These are phyloP conservation scores for Dromiciops gliroides DNA, from an alignment of 2,113 vertebrate genomes.

Conservation along the genomic window DNA sequence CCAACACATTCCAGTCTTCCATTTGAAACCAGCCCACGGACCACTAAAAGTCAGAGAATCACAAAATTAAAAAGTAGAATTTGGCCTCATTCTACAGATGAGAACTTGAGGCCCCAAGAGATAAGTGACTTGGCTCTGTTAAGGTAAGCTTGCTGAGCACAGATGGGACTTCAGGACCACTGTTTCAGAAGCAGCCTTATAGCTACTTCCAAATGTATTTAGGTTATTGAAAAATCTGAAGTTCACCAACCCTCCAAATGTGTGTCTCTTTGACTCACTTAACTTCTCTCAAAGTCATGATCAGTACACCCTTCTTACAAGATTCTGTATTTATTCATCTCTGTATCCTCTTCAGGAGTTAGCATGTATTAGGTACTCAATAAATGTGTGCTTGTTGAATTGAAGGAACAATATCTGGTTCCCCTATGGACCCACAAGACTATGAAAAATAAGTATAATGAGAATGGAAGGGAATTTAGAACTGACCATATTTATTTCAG, in stretches of 20 bases:
- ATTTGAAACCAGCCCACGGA: not conserved
- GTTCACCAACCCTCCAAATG: not conserved
- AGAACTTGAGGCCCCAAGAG: not conserved
- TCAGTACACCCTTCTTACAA: not conserved
- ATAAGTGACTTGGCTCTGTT: not conserved
- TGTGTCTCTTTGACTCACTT: not conserved
- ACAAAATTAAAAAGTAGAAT: not conserved
- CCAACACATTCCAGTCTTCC: not conserved
- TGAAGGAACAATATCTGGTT: not conserved
- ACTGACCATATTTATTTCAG: not conserved
- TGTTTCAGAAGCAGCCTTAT: not conserved
- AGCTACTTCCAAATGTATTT: not conserved
- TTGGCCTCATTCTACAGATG: not conserved
- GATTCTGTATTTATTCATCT: not conserved
- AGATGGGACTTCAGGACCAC: not conserved
- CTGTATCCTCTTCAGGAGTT: not conserved
- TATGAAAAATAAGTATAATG: not conserved
- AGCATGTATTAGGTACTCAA: not conserved
- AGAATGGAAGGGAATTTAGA: not conserved
- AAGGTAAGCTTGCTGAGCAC: not conserved
- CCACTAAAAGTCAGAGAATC: not conserved
- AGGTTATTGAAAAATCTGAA: not conserved
- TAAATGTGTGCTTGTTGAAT: not conserved
- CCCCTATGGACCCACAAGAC: not conserved
- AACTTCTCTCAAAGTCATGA: not conserved